A percentile compares a stretch with the other conserved stretches of the same genome.
Conservation (phyloP, 2,113 vertebrate species). For the Caloenas nicobarica region DNA sequence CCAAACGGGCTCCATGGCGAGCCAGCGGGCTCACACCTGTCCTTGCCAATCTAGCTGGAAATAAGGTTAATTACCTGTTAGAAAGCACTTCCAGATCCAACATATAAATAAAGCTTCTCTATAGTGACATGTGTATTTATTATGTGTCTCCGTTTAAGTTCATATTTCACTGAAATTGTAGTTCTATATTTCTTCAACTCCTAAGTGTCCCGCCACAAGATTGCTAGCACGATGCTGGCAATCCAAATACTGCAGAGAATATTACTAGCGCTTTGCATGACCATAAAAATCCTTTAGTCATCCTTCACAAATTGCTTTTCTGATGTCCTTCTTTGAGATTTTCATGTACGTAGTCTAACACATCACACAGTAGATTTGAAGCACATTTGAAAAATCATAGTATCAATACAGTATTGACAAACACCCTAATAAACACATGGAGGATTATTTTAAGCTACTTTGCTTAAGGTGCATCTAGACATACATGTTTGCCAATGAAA, state of each 20-base stretch:
- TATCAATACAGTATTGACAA: neutral
- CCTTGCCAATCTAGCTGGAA: neutral
- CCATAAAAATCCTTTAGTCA: neutral
- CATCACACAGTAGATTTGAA: neutral
- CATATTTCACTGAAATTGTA: neutral
- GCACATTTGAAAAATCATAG: neutral
- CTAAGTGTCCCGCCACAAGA: too few relatives aligned
- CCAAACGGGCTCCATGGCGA: neutral
- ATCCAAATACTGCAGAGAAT: neutral
- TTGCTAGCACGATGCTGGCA: rapidly evolving
- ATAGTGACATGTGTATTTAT: neutral
- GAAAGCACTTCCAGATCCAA: neutral
- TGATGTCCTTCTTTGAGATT: neutral
- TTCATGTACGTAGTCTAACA: neutral
- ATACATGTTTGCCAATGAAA: neutral
- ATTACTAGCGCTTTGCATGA: neutral
- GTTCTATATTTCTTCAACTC: neutral
- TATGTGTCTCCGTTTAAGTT: neutral
- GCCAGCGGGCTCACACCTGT: neutral
- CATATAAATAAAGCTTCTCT: neutral
- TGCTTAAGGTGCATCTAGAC: neutral
- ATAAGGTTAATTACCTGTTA: neutral
- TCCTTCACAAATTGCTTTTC: neutral
- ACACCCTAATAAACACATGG: neutral
- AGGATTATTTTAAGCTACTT: neutral